Evolutionary conservation across 2,113 vertebrate genomes (phyloP).

Genomic region (Rana temporaria): DNA sequence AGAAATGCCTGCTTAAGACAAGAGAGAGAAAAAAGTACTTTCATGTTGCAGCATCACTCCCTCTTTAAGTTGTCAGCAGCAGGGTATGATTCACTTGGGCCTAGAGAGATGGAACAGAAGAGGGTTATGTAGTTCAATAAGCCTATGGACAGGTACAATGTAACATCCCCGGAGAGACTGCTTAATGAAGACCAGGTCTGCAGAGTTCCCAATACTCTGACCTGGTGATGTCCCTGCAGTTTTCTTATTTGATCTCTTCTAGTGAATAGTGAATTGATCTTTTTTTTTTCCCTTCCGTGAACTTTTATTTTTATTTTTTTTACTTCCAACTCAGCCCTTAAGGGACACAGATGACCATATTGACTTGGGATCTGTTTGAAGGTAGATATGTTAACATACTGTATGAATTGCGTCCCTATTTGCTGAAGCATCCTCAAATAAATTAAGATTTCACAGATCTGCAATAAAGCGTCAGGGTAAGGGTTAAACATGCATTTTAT

Average conservation of each 20-base stretch:
- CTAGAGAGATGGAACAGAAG: constrained; percentile 75
- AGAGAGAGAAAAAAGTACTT: constrained; percentile 78
- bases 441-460: no score
- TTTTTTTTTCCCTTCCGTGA: constrained; percentile 58
- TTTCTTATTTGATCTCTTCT: constrained; percentile 85
- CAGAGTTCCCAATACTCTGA: constrained; percentile 89
- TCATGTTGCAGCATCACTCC: constrained; percentile 81
- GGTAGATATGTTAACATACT: constrained; percentile 56
- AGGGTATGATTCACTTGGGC: constrained; percentile 83
- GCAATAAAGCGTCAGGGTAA: background rate
- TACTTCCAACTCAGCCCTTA: constrained; percentile 78
- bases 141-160: constrained; percentile 92
- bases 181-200: constrained; percentile 97
- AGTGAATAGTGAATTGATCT: constrained; percentile 83
- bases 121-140: constrained; percentile 92
- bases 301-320: constrained; percentile 76
- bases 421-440: no score
- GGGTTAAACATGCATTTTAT: constrained; percentile 54
- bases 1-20: constrained; percentile 80
- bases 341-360: constrained; percentile 80
- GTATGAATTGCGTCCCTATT: no score
- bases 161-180: constrained; percentile 84
- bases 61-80: constrained; percentile 84
- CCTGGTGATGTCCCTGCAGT: constrained; percentile 84
- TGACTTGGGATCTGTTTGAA: constrained; percentile 68